phyloP scores from a whole-genome alignment of 1,140 invertebrate species.

The Littorina saxatilis region DNA sequence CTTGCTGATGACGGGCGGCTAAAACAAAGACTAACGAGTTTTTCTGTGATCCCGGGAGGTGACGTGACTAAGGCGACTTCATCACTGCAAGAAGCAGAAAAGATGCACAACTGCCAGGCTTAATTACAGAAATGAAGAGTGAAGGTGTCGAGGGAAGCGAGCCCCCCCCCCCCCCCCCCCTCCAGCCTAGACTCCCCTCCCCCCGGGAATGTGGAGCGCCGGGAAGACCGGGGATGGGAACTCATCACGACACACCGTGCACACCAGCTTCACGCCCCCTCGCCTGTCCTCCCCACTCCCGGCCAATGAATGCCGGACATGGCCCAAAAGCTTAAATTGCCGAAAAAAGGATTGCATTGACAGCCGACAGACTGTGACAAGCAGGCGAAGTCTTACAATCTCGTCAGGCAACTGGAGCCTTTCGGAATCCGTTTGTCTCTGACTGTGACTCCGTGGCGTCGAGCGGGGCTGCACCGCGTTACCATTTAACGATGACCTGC shows the following conservation, averaged over 20 bases:
- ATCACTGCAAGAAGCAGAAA: constrained; percentile 13
- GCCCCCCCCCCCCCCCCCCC: neutral
- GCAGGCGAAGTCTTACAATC: neutral
- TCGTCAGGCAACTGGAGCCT: neutral
- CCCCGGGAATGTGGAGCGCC: neutral
- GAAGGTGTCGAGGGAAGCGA: neutral
- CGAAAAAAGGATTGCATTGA: neutral
- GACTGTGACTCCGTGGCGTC: too few species aligned
- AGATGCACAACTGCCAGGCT: constrained; percentile 29
- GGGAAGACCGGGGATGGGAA: neutral
- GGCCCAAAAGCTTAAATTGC: neutral
- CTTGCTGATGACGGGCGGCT: neutral
- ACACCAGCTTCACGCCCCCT: neutral
- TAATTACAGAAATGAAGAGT: constrained; percentile 14
- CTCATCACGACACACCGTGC: constrained; percentile 5
- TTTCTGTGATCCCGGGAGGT: neutral
- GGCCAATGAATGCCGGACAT: neutral
- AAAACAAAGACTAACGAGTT: constrained; percentile 29
- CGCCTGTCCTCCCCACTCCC: neutral
- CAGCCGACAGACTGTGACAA: neutral
- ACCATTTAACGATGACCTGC: neutral
- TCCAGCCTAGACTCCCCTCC: neutral
- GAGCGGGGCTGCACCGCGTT: too few species aligned
- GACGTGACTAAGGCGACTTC: constrained; percentile 20
- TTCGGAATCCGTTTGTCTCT: neutral